These are phyloP conservation scores for Hydroisotoma schaefferi DNA, from an alignment of 2,888 invertebrate genomes.

Conservation along the genomic window DNA sequence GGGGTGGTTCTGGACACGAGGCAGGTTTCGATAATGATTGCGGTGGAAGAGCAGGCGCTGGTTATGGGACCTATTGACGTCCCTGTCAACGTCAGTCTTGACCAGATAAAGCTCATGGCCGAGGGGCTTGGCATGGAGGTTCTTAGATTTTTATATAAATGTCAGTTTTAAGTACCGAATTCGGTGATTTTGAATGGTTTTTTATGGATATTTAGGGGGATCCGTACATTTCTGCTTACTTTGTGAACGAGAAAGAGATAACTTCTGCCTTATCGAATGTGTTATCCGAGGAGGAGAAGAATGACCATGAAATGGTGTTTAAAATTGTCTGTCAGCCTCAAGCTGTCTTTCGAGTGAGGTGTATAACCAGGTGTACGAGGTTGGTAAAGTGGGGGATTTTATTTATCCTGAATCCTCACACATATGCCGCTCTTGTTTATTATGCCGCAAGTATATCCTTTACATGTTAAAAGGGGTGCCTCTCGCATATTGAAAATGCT, in stretches of 20 bases:
- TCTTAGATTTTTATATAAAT: too few species aligned
- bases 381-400: constrained; percentile 52
- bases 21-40: constrained; percentile 12
- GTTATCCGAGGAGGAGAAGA: constrained; percentile 64
- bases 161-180: too few species aligned
- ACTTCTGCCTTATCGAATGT: constrained; percentile 66
- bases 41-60: constrained; percentile 8
- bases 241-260: constrained; percentile 83
- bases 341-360: constrained; percentile 86
- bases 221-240: constrained; percentile 63
- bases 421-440: too few species aligned
- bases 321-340: constrained; percentile 96
- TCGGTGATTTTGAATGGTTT: too few species aligned
- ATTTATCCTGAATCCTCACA: background rate
- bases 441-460: too few species aligned
- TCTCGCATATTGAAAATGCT: too few species aligned
- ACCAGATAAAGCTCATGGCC: constrained; percentile 10
- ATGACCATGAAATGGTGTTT: constrained; percentile 73
- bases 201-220: constrained; percentile 5
- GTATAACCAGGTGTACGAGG: constrained; percentile 91
- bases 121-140: constrained; percentile 11
- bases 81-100: constrained; percentile 7
- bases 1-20: background rate
- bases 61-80: constrained; percentile 13
- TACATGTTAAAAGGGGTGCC: too few species aligned